A percentile compares a stretch with the other conserved stretches of the same genome.
phyloP scores from a whole-genome alignment of 2,888 invertebrate species.

The Phorcus lineatus region DNA sequence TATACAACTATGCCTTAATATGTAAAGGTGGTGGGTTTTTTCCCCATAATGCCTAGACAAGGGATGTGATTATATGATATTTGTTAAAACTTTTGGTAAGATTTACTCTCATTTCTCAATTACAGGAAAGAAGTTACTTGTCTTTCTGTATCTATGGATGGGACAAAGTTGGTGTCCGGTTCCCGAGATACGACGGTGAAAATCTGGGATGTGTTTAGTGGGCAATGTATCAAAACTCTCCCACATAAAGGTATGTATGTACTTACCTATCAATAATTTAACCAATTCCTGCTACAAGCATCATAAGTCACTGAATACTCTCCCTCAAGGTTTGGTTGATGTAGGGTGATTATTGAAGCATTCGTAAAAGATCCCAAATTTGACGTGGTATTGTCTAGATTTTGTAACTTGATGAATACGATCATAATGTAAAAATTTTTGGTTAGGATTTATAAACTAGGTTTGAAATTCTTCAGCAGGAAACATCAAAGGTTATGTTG shows the following conservation, averaged over 20 bases:
- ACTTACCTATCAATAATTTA: background rate
- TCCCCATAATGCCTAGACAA: no score
- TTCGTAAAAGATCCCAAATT: background rate
- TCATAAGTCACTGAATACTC: no score
- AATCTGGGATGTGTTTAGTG: slow-evolving; percentile 88
- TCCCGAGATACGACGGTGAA: slow-evolving; percentile 85
- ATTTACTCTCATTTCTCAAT: slow-evolving; percentile 17
- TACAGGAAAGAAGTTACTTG: slow-evolving; percentile 80
- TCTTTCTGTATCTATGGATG: slow-evolving; percentile 84
- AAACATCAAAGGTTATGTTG: no score
- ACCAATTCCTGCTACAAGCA: no score
- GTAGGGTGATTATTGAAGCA: no score
- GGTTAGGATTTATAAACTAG: background rate
- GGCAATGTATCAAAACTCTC: slow-evolving; percentile 83
- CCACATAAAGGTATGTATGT: slow-evolving; percentile 81
- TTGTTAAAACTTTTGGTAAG: no score
- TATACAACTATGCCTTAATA: no score
- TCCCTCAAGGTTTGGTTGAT: no score
- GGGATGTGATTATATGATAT: no score
- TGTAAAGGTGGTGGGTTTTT: no score
- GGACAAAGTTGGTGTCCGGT: slow-evolving; percentile 85
- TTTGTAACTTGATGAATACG: background rate
- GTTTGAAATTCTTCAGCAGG: no score
- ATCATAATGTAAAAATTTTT: no score
- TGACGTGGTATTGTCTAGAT: background rate